Evolutionary conservation across 2,113 vertebrate genomes (phyloP).

Genomic region (Lanius ludovicianus): DNA sequence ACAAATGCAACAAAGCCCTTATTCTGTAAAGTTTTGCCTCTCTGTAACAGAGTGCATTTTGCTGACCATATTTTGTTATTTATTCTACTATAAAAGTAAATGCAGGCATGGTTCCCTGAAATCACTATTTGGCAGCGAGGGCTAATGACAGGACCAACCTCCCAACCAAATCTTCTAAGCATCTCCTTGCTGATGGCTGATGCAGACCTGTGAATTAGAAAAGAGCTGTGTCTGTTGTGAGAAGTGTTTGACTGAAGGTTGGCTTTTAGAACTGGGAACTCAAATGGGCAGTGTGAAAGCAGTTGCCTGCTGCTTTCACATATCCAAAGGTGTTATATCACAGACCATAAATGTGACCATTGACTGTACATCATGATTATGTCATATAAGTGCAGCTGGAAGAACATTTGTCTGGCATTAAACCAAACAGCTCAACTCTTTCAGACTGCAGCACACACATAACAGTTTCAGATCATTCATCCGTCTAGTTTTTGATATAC

Average conservation of each 20-base stretch:
- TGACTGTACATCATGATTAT: not conserved
- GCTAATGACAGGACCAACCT: not conserved
- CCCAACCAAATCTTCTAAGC: not conserved
- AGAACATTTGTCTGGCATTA: constrained; percentile 17
- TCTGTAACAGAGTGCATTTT: not conserved
- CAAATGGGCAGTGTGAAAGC: not conserved
- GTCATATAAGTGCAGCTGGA: not conserved
- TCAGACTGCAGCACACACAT: not conserved
- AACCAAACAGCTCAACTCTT: not conserved
- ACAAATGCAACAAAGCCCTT: not conserved
- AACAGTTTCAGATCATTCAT: constrained; percentile 16
- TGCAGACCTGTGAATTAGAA: not conserved
- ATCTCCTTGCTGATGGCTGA: not conserved
- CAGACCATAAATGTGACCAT: not conserved
- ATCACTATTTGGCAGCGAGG: not conserved
- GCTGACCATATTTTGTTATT: not conserved
- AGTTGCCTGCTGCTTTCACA: not conserved
- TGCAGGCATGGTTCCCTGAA: not conserved
- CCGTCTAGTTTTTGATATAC: not conserved
- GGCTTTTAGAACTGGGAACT: not conserved
- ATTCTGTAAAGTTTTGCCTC: not conserved
- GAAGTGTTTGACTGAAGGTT: not conserved
- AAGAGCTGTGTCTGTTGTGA: not conserved
- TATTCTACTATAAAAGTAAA: not conserved
- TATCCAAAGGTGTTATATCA: not conserved